Conservation (phyloP, 2,113 vertebrate genomes). For the Megaleporinus macrocephalus region DNA sequence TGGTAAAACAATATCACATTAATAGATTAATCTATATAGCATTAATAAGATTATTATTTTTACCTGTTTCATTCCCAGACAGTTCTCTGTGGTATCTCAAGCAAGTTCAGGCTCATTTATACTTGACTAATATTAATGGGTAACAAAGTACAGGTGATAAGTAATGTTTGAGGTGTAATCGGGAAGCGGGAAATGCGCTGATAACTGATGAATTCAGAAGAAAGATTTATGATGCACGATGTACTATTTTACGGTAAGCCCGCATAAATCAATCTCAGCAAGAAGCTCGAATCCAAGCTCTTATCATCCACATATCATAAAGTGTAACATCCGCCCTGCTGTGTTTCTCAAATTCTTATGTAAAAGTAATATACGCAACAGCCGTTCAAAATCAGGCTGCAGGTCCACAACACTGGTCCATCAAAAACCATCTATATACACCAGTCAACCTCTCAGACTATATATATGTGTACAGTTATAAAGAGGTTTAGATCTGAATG, state of each 20-base stretch:
- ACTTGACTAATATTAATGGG: slow-evolving; percentile 68
- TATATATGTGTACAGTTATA: too few species aligned
- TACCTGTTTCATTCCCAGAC: slow-evolving; percentile 64
- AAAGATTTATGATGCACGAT: slow-evolving; percentile 29
- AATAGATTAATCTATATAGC: too few species aligned
- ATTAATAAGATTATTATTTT: slow-evolving; percentile 8
- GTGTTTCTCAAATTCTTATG: background rate
- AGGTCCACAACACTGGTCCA: too few species aligned
- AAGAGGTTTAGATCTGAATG: too few species aligned
- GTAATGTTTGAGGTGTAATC: slow-evolving; percentile 24
- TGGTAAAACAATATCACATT: too few species aligned
- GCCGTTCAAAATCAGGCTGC: background rate
- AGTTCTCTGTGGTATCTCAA: slow-evolving; percentile 42
- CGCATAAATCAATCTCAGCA: background rate
- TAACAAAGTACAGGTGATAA: slow-evolving; percentile 79
- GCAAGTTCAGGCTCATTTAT: slow-evolving; percentile 63
- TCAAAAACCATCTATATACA: too few species aligned
- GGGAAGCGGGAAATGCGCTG: slow-evolving; percentile 41
- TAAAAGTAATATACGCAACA: background rate
- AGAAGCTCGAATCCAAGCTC: background rate
- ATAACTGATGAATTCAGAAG: slow-evolving; percentile 26
- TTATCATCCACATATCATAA: background rate
- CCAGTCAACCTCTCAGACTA: too few species aligned
- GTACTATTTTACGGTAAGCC: slow-evolving; percentile 3
- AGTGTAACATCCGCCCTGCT: background rate